phyloP scores from a whole-genome alignment of 2,113 vertebrate species.

The Sapajus apella region DNA sequence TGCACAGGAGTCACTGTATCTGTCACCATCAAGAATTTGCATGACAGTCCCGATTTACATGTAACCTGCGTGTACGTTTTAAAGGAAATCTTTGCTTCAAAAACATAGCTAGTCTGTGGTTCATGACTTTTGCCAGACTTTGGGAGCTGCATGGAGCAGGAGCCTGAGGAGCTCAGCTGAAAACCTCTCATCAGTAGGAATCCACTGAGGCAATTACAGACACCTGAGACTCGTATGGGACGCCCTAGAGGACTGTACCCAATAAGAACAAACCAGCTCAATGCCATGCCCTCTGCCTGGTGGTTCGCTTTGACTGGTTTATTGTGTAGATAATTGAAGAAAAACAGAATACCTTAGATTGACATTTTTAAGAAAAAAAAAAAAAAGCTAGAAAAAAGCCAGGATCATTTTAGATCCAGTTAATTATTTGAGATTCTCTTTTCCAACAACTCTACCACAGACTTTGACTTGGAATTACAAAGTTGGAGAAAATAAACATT shows the following conservation, averaged over 20 bases:
- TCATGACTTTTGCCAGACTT: neutral
- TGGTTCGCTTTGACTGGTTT: neutral
- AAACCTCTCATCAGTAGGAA: neutral
- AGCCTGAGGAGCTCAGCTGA: neutral
- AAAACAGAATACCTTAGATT: neutral
- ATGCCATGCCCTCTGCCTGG: neutral
- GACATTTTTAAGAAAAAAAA: neutral
- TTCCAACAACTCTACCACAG: neutral
- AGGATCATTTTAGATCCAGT: neutral
- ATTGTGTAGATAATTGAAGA: neutral
- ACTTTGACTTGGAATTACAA: neutral
- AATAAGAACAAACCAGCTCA: neutral
- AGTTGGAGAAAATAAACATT: neutral
- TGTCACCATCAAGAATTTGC: slow-evolving; percentile 72
- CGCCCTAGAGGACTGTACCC: too few species aligned
- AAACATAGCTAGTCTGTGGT: too few species aligned
- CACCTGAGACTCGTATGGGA: neutral
- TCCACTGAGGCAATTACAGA: neutral
- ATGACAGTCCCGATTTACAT: neutral
- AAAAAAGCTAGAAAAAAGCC: neutral
- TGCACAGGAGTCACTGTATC: neutral
- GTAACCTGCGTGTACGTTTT: neutral
- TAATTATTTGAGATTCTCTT: neutral
- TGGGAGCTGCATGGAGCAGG: neutral
- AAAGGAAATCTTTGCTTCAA: neutral